Evolutionary conservation across 2,797 vertebrate genomes (phyloP).

Genomic region (Ctenochaetus hawaiiensis): DNA sequence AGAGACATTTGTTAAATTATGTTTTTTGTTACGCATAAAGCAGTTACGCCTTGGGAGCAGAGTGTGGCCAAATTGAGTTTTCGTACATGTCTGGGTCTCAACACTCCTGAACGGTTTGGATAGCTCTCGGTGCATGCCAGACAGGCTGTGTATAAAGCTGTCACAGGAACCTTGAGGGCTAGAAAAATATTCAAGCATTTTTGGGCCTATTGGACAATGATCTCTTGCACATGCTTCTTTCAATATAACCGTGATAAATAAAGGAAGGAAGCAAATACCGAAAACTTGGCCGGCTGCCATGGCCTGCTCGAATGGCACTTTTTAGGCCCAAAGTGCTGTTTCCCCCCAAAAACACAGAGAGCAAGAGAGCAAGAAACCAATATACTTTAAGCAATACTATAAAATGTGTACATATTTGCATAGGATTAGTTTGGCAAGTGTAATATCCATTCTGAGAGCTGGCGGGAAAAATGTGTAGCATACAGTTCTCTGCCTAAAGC

Average conservation of each 20-base stretch:
- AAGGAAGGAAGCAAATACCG: slow-evolving; percentile 80
- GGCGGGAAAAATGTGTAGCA: slow-evolving; percentile 65
- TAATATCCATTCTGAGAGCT: slow-evolving; percentile 58
- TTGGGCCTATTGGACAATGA: slow-evolving; percentile 74
- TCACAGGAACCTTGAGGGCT: slow-evolving; percentile 79
- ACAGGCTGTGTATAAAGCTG: slow-evolving; percentile 83
- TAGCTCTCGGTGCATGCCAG: slow-evolving; percentile 75
- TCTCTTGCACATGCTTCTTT: slow-evolving; percentile 78
- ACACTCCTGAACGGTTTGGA: slow-evolving; percentile 76
- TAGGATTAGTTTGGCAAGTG: slow-evolving; percentile 72
- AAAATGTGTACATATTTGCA: slow-evolving; percentile 64
- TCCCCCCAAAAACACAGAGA: not conserved
- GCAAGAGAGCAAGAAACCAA: slow-evolving; percentile 20
- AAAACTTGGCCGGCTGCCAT: slow-evolving; percentile 73
- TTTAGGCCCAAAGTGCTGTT: slow-evolving; percentile 50
- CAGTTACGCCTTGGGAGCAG: slow-evolving; percentile 32
- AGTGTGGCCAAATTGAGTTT: slow-evolving; percentile 66
- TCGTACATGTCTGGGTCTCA: slow-evolving; percentile 69
- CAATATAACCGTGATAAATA: slow-evolving; percentile 81
- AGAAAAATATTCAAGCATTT: slow-evolving; percentile 79
- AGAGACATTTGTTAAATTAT: slow-evolving; percentile 40
- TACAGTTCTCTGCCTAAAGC: slow-evolving; percentile 65
- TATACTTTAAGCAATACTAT: slow-evolving; percentile 35
- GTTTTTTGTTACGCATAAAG: slow-evolving; percentile 60
- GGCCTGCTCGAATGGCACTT: slow-evolving; percentile 73